Percentiles rank a stretch among this genome's conserved stretches.
Conservation (phyloP, 2,888 invertebrate genomes). For the Griposia aprilina region DNA sequence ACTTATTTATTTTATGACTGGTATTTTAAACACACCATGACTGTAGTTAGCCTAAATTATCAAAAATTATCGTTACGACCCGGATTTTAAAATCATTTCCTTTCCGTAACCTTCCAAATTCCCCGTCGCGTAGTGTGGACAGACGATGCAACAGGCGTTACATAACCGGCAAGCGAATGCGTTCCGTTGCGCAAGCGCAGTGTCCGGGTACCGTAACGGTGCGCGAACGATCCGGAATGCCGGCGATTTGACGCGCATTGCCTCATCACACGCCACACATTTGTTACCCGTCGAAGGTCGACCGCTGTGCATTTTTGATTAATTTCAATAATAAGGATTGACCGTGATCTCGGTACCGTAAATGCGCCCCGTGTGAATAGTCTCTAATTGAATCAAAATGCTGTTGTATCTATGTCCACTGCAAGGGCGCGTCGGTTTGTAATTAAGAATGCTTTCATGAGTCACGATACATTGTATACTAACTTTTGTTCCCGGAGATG, state of each 20-base stretch:
- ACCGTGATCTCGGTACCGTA: constrained; percentile 44
- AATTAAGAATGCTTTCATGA: constrained; percentile 18
- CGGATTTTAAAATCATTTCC: constrained; percentile 48
- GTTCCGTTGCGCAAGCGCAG: constrained; percentile 84
- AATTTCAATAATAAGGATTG: constrained; percentile 53
- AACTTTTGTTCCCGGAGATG: no score
- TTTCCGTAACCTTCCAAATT: constrained; percentile 55
- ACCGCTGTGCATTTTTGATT: constrained; percentile 62
- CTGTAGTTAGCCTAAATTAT: constrained; percentile 18
- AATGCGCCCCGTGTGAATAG: constrained; percentile 55
- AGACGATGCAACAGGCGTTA: constrained; percentile 79
- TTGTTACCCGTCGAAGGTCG: constrained; percentile 72
- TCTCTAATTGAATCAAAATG: constrained; percentile 37
- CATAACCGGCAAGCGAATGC: constrained; percentile 84
- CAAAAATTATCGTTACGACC: constrained; percentile 17
- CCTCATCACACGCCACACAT: constrained; percentile 76
- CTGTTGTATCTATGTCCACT: constrained; percentile 14
- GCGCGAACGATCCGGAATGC: constrained; percentile 87
- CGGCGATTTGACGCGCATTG: constrained; percentile 86
- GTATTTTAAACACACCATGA: constrained; percentile 1
- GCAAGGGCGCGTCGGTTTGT: constrained; percentile 20
- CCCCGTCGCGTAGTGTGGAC: constrained; percentile 73
- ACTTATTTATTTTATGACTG: constrained; percentile 5
- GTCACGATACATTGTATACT: no score
- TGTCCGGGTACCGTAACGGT: constrained; percentile 88